Base-by-base conservation (phyloP, 2,113 vertebrate genomes). In the Ciconia stormi region DNA sequence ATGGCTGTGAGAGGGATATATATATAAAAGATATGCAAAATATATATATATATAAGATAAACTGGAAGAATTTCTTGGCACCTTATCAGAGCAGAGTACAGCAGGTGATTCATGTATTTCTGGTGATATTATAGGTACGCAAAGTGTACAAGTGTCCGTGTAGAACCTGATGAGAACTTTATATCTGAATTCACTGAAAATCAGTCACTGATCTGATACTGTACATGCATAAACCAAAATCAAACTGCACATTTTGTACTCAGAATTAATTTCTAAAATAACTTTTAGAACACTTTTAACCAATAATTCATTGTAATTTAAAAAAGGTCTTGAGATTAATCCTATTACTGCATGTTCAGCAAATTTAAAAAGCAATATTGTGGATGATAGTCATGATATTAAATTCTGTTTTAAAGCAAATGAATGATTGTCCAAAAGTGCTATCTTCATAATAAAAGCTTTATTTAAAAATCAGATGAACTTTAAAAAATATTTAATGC, bases 1-100 rank as follows among this genome's bases (percentile, higher is more conserved):
- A 26, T 0, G 0, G 8, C 42, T 58, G 7, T 18, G 10, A 74
- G 16, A 61, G 5, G 10, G 22, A 25, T 3, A 42, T 25, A 49
- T 15, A 61, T 10, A 53, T 5, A 38, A 9, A 38, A 38, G 38
- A 38, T 38, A 38, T 38, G 38, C 38, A 38, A 38, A 9, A 38
- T 38, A 38, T 38, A 29, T 38, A 29, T 44, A 8, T 34, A 20
- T 29, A 15, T 10, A 15, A 38, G 8, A 13, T 18, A 63, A 69
- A 50, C 13, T 47, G 3, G 6, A 56, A 23, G 9, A n/a, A 56
- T 69, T 83, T 89, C 49, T 77, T 67, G 26, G 3, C 17, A 36
- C 2, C 5, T 20, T 65, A 16, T 67, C 42, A 71, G 16, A 62
- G 11, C 26, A 44, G 61, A 62, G 7, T 36, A 56, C 16, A 59